A percentile compares a stretch with the other conserved stretches of the same genome.
Evolutionary conservation across 2,113 vertebrate species (phyloP).

Genomic region (Pseudopodoces humilis): DNA sequence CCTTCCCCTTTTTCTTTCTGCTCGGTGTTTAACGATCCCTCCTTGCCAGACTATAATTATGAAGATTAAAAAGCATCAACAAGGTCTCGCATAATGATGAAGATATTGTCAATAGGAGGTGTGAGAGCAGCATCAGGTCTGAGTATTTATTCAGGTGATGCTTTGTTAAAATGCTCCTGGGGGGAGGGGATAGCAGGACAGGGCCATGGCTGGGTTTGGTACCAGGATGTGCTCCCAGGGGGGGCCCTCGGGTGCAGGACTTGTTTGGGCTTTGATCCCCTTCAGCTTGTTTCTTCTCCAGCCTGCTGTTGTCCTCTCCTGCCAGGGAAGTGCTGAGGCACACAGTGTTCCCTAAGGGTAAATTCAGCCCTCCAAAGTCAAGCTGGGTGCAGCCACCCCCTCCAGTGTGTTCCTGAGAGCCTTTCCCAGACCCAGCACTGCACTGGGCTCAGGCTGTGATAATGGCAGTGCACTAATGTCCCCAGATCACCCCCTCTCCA

Average conservation of each 20-base stretch:
- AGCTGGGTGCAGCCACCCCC: background rate
- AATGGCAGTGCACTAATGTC: background rate
- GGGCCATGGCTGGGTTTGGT: background rate
- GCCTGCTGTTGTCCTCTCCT: background rate
- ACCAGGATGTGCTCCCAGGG: background rate
- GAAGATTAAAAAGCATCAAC: constrained; percentile 32
- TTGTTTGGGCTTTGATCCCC: background rate
- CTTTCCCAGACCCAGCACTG: background rate
- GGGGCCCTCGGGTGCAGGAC: background rate
- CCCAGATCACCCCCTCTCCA: background rate
- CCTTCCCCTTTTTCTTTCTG: background rate
- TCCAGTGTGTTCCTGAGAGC: fast-evolving
- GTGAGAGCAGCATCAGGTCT: background rate
- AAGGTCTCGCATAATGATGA: constrained; percentile 44
- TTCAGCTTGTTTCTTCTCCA: background rate
- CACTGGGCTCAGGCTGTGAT: background rate
- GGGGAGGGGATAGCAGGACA: background rate
- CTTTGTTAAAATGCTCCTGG: background rate
- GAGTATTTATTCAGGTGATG: background rate
- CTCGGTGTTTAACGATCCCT: background rate
- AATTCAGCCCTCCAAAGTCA: background rate
- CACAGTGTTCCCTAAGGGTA: background rate
- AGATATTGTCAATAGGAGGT: background rate
- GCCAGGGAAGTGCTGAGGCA: background rate
- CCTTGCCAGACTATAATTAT: constrained; percentile 45